Percentiles rank a stretch among this genome's conserved stretches.
These are phyloP conservation scores for Trachemys scripta DNA, from an alignment of 2,113 vertebrate species.

Conservation along the genomic window DNA sequence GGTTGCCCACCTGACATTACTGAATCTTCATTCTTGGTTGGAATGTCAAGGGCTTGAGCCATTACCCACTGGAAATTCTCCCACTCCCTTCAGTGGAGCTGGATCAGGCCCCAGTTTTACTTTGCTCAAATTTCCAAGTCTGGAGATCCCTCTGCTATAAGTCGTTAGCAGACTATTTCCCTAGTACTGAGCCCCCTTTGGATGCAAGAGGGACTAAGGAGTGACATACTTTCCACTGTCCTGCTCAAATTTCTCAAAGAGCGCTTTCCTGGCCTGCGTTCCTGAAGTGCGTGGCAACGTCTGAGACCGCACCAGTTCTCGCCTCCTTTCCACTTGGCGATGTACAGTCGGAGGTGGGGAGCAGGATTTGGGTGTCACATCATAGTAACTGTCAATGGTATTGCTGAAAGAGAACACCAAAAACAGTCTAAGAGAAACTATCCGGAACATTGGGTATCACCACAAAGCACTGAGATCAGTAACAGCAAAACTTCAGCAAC, in stretches of 20 bases:
- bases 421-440: not conserved
- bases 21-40: not conserved
- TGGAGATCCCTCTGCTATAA: not conserved
- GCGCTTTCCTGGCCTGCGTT: constrained; percentile 86
- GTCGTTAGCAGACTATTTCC: not conserved
- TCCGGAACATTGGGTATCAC: not conserved
- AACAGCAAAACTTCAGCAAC: not conserved
- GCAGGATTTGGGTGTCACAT: constrained; percentile 52
- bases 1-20: not conserved
- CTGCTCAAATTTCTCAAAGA: constrained; percentile 90
- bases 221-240: constrained; percentile 83
- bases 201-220: not conserved
- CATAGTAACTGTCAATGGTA: constrained; percentile 47
- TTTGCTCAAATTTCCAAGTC: not conserved
- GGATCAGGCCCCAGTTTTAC: fast-evolving
- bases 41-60: not conserved
- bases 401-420: constrained; percentile 21
- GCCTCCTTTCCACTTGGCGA: constrained; percentile 83
- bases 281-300: constrained; percentile 83
- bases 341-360: constrained; percentile 59
- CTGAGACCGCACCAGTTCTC: constrained; percentile 87
- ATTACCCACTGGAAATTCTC: not conserved
- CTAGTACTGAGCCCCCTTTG: not conserved
- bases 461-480: not conserved
- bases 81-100: not conserved